These are phyloP conservation scores for Thaleichthys pacificus DNA, from an alignment of 2,797 vertebrate species.

Conservation along the genomic window DNA sequence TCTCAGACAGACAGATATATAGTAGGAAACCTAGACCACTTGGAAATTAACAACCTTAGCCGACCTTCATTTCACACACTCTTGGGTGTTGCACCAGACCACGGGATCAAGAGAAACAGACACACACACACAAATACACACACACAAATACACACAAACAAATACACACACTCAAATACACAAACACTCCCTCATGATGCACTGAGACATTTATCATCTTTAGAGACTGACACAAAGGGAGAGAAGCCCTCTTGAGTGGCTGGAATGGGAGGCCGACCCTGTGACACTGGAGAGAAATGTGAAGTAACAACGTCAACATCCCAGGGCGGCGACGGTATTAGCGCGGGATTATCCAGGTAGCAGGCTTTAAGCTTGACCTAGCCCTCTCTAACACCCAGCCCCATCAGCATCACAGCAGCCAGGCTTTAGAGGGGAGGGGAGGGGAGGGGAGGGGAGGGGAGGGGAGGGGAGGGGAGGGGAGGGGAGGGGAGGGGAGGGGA, in stretches of 20 bases:
- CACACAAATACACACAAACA: background rate
- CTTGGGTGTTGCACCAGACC: slow-evolving; percentile 24
- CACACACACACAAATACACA: background rate
- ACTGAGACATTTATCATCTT: background rate
- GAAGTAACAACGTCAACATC: background rate
- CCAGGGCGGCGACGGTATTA: background rate
- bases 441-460: too few species aligned
- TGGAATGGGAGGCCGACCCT: background rate
- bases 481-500: too few species aligned
- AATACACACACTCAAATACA: background rate
- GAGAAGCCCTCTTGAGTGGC: background rate
- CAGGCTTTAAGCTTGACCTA: slow-evolving; percentile 10
- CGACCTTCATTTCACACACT: slow-evolving; percentile 30
- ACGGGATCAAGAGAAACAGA: background rate
- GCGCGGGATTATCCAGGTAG: background rate
- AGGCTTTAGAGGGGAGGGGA: too few species aligned
- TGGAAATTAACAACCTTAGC: too few species aligned
- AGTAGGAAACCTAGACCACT: too few species aligned
- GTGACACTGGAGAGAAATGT: background rate
- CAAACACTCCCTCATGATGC: background rate
- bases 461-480: too few species aligned
- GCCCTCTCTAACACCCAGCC: background rate
- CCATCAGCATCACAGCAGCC: too few species aligned
- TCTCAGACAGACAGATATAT: too few species aligned
- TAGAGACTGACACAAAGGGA: background rate